These are phyloP conservation scores for Plectrocnemia conspersa DNA, from an alignment of 1,140 invertebrate species.

Conservation along the genomic window DNA sequence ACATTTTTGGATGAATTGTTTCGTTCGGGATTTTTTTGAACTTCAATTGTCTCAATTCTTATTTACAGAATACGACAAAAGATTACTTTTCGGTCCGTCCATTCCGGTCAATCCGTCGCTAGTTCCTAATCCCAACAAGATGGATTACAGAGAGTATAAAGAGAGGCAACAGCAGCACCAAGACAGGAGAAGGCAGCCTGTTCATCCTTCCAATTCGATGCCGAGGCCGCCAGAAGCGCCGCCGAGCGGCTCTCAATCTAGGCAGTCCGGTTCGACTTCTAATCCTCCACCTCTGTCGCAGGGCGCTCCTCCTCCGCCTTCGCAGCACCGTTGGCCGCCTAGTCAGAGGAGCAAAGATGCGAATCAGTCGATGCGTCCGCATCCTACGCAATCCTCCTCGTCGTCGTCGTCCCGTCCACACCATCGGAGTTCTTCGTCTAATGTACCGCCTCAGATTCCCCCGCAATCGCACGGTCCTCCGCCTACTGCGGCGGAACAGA, in stretches of 20 bases:
- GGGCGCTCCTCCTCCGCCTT: constrained; percentile 15
- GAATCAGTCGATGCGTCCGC: constrained; percentile 4
- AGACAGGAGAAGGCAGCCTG: constrained; percentile 20
- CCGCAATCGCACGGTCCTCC: not conserved
- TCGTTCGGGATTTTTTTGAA: constrained; percentile 1
- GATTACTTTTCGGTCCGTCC: constrained; percentile 26
- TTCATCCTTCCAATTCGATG: constrained; percentile 9
- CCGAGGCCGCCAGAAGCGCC: constrained; percentile 6
- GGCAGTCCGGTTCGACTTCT: constrained; percentile 3
- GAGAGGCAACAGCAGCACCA: constrained; percentile 47
- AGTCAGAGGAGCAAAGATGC: constrained; percentile 13
- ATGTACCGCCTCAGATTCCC: constrained; percentile 2
- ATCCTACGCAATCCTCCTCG: constrained; percentile 13
- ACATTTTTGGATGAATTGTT: not conserved
- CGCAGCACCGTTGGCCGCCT: constrained; percentile 15
- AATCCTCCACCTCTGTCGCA: too few relatives aligned
- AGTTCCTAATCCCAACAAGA: constrained; percentile 36
- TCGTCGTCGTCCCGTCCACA: constrained; percentile 10
- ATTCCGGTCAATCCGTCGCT: constrained; percentile 8
- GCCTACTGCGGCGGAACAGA: constrained; percentile 6
- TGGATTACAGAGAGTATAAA: constrained; percentile 47
- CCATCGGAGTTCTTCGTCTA: constrained; percentile 2
- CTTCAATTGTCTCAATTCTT: constrained; percentile 6
- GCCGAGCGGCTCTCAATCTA: not conserved
- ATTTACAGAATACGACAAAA: constrained; percentile 27